Percentiles rank a stretch among this genome's conserved stretches.
These are phyloP conservation scores for Meiosimyza decipiens DNA, from an alignment of 2,888 invertebrate species.

Conservation along the genomic window DNA sequence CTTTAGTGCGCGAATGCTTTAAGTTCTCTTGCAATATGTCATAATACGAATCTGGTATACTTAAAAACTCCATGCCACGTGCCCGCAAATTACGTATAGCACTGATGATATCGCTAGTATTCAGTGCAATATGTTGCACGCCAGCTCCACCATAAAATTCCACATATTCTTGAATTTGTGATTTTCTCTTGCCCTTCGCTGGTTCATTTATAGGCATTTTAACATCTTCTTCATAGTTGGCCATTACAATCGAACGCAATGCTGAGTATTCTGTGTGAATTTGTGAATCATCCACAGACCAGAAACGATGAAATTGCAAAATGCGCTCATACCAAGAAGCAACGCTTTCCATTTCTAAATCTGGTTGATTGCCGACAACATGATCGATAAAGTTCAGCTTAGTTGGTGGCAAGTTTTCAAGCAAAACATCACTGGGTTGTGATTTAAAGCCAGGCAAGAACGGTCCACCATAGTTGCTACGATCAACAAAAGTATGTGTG, in stretches of 20 bases:
- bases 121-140: conserved; percentile 98
- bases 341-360: conserved; percentile 86
- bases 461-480: conserved; percentile 81
- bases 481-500: conserved; percentile 93
- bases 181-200: conserved; percentile 91
- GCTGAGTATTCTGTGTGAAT: conserved; percentile 97
- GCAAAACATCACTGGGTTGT: conserved; percentile 71
- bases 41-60: conserved; percentile 92
- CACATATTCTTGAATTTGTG: conserved; percentile 98
- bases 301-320: conserved; percentile 82
- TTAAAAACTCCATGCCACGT: conserved; percentile 90
- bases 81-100: conserved; percentile 82
- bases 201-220: conserved; percentile 98
- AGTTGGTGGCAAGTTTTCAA: conserved; percentile 73
- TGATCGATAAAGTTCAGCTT: conserved; percentile 94
- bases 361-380: conserved; percentile 97
- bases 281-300: conserved; percentile 98
- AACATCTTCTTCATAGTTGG: conserved; percentile 97
- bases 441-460: conserved; percentile 88
- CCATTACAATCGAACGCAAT: conserved; percentile 95
- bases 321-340: conserved; percentile 84
- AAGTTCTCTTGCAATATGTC: conserved; percentile 82
- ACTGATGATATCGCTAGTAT: conserved; percentile 89
- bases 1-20: conserved; percentile 79
- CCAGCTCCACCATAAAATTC: conserved; percentile 98